Evolutionary conservation across 2,113 vertebrate species (phyloP), one percentile per base, ranked within the genome.

Genomic region (Semicossyphus pulcher): DNA sequence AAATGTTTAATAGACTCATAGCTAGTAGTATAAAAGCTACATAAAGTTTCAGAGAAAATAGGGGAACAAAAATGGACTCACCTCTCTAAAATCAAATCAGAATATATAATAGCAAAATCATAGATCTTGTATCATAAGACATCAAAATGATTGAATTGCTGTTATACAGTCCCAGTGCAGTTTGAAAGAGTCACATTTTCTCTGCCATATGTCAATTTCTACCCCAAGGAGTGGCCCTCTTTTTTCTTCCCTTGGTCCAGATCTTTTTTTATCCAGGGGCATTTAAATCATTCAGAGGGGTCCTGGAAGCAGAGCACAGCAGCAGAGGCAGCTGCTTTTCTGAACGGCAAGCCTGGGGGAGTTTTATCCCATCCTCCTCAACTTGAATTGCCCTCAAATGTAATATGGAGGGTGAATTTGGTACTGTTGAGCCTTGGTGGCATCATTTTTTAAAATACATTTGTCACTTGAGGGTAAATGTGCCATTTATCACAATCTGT

Each of bases 241-340:
- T 83, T 78, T n/a, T 65, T 26, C 65, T 4, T 54, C 70, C 66
- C 28, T 72, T 75, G 34, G 34, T 74, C 65, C 66, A 56, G 48
- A 67, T 78, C 82, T 86, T 81, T 87, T 90, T 89, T 76, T 81
- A 89, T 85, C 86, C 66, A 26, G 71, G 52, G 81, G 83, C 80
- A 52, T 90, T 83, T 91, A 83, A 91, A 90, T 93, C 70, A 89
- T 91, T 92, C 83, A 89, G 78, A 85, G 58, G 76, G 72, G 59
- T 80, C 79, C 60, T 44, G 51, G 62, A 71, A 23, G 32, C 45
- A 80, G 78, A 65, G 79, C 76, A 65, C 52, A 66, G 82, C 53
- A 54, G 51, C 18, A 7, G 53, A 86, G 54, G 67, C 83, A 81
- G 82, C 81, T 72, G 87, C 83, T 87, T 42, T 57, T 4, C 47